These are phyloP conservation scores for Julus scandinavius DNA, from an alignment of 2,888 invertebrate species.

Conservation along the genomic window DNA sequence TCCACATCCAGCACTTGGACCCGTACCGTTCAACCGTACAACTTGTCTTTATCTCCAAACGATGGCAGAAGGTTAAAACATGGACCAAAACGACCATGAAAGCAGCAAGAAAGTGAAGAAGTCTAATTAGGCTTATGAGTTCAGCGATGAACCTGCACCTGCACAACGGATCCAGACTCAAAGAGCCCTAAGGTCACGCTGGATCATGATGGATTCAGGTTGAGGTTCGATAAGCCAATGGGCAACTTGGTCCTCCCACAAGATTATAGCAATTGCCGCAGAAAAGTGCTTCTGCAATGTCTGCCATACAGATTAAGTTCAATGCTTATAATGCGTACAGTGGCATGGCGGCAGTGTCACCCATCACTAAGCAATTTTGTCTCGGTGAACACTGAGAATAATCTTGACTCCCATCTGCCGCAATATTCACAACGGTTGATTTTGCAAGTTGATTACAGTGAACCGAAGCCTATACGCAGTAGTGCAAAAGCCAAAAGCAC, in stretches of 20 bases:
- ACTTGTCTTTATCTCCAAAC: not conserved
- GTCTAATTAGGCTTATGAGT: conserved; percentile 1
- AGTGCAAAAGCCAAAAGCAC: too few relatives aligned
- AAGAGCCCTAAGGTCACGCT: not conserved
- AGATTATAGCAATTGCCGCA: not conserved
- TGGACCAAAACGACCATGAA: not conserved
- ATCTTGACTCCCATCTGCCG: not conserved
- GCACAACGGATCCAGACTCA: too few relatives aligned
- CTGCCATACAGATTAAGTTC: not conserved
- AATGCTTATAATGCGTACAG: not conserved
- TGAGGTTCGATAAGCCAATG: not conserved
- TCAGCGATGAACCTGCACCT: not conserved
- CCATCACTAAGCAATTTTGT: conserved; percentile 7
- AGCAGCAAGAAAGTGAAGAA: not conserved
- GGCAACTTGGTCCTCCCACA: not conserved
- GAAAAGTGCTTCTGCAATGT: not conserved
- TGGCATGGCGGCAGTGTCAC: not conserved
- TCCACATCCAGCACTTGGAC: not conserved
- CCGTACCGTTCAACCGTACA: not conserved
- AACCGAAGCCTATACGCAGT: not conserved
- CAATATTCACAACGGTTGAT: conserved; percentile 18
- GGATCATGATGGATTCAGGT: not conserved
- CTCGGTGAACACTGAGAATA: not conserved
- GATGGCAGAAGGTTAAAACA: not conserved
- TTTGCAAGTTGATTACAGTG: not conserved